Evolutionary conservation across 2,888 invertebrate species (phyloP).

Genomic region (Cyclophora punctaria): DNA sequence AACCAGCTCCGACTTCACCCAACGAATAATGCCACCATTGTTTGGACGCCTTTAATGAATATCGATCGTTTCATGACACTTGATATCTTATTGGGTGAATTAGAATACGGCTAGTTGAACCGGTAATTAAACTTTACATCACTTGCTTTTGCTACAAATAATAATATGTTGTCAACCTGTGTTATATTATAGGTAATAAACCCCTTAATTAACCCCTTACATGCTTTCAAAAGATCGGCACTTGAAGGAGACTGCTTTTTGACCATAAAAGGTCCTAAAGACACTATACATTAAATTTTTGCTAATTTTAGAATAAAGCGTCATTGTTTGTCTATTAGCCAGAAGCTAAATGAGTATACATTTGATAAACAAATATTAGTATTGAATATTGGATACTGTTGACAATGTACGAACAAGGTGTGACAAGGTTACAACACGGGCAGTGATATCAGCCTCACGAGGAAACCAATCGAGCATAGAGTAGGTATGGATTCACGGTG

Average conservation of each 20-base stretch:
- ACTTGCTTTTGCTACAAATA: too few relatives aligned
- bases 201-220: too few relatives aligned
- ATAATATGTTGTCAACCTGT: too few relatives aligned
- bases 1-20: slow-evolving; percentile 14
- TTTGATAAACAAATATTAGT: slow-evolving; percentile 15
- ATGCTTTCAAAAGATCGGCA: too few relatives aligned
- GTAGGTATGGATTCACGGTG: slow-evolving; percentile 17
- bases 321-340: not conserved
- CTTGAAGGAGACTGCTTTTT: too few relatives aligned
- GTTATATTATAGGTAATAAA: too few relatives aligned
- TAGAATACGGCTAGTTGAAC: slow-evolving; percentile 17
- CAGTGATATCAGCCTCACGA: slow-evolving; percentile 40
- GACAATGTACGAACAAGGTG: slow-evolving; percentile 32
- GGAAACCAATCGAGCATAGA: slow-evolving; percentile 38
- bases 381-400: slow-evolving; percentile 14
- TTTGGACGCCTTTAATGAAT: slow-evolving; percentile 59
- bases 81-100: slow-evolving; percentile 37
- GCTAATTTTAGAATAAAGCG: too few relatives aligned
- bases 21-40: slow-evolving; percentile 49
- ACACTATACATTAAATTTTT: too few relatives aligned
- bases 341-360: not conserved
- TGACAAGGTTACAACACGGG: slow-evolving; percentile 43
- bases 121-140: too few relatives aligned
- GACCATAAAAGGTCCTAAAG: too few relatives aligned
- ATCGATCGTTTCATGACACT: slow-evolving; percentile 44